Evolutionary conservation across 2,113 vertebrate genomes (phyloP).

Genomic region (Oreochromis aureus): DNA sequence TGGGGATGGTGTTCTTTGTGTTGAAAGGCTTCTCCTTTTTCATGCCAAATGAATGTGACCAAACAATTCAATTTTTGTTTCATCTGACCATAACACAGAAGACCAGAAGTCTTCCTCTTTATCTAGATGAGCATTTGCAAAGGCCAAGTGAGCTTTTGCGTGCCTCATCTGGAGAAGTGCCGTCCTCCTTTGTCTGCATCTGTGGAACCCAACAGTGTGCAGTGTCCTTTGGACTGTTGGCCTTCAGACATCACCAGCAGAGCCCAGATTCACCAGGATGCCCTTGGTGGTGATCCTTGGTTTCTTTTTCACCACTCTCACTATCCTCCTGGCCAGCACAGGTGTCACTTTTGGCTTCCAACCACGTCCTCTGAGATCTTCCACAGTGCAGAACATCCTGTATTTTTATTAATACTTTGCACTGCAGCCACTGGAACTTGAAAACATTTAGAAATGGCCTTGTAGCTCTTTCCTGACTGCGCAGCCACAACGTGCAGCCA

Average conservation of each 20-base stretch:
- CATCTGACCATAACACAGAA: background rate
- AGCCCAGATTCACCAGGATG: background rate
- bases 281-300: background rate
- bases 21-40: background rate
- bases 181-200: accelerated
- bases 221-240: accelerated
- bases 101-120: accelerated
- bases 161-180: background rate
- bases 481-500: background rate
- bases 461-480: background rate
- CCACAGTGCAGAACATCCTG: background rate
- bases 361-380: background rate
- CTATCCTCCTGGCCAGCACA: background rate
- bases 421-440: background rate
- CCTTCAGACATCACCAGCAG: accelerated
- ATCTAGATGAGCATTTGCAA: background rate
- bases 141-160: accelerated
- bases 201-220: background rate
- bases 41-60: background rate
- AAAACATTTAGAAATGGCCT: background rate
- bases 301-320: background rate
- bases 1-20: background rate
- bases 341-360: background rate
- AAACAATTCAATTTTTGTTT: background rate
- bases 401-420: background rate